A percentile compares a stretch with the other conserved stretches of the same genome.
Conservation (phyloP, 2,888 invertebrate species). For the Cephus pygmeus region DNA sequence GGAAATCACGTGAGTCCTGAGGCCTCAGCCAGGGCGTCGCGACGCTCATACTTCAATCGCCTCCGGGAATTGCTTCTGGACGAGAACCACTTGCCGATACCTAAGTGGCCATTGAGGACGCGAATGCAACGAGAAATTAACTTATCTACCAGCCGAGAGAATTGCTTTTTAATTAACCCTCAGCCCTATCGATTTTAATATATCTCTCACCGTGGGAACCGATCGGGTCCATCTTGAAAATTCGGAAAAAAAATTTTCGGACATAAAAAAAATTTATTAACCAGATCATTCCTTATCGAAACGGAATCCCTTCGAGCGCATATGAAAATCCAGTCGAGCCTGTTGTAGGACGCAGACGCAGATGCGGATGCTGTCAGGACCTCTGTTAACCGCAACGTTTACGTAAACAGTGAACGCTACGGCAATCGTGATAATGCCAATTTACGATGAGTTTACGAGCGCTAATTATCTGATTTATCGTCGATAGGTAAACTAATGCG, state of each 20-base stretch:
- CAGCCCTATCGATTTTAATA: background rate
- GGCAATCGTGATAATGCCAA: conserved; percentile 50
- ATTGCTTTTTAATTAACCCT: conserved; percentile 56
- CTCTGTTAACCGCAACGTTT: conserved; percentile 21
- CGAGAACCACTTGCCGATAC: background rate
- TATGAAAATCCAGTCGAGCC: background rate
- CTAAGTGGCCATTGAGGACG: background rate
- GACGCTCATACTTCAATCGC: conserved; percentile 28
- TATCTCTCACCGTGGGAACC: conserved; percentile 32
- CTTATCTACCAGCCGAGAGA: conserved; percentile 49
- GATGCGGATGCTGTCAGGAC: background rate
- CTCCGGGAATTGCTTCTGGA: conserved; percentile 45
- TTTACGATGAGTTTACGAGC: conserved; percentile 56
- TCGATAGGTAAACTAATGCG: conserved; percentile 38
- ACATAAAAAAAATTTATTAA: background rate
- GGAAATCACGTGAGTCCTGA: conserved; percentile 44
- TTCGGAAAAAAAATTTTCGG: background rate
- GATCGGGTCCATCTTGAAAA: background rate
- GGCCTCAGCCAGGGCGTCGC: background rate
- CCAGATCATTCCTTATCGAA: background rate
- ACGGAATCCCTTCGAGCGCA: background rate
- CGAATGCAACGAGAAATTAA: conserved; percentile 35
- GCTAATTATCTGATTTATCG: conserved; percentile 59
- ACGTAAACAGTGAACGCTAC: conserved; percentile 37
- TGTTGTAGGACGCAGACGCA: background rate